A percentile compares a stretch with the other conserved stretches of the same genome.
phyloP scores from a whole-genome alignment of 2,888 invertebrate genomes.

The Volucella inanis region DNA sequence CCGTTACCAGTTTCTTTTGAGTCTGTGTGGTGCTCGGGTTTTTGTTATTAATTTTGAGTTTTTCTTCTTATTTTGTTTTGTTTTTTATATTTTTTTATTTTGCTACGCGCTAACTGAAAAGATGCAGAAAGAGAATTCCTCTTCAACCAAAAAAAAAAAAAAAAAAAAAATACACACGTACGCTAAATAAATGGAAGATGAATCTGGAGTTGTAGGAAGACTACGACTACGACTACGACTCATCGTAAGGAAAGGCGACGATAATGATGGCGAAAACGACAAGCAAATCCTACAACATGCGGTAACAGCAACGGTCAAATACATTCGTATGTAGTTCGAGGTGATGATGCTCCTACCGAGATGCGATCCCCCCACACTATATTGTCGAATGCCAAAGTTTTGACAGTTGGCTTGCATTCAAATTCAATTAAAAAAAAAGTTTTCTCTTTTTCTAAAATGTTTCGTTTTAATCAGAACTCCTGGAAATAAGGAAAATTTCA shows the following conservation, averaged over 20 bases:
- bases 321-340: slow-evolving; percentile 42
- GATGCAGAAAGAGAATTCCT: slow-evolving; percentile 68
- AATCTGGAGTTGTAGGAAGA: background rate
- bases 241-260: slow-evolving; percentile 48
- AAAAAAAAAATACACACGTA: background rate
- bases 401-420: slow-evolving; percentile 71
- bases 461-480: no score
- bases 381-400: slow-evolving; percentile 53
- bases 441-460: no score
- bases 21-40: slow-evolving; percentile 47
- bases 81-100: slow-evolving; percentile 34
- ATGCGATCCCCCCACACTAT: slow-evolving; percentile 24
- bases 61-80: slow-evolving; percentile 40
- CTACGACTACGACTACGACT: background rate
- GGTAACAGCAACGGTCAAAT: slow-evolving; percentile 1
- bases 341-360: slow-evolving; percentile 55
- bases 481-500: slow-evolving; percentile 22
- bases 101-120: slow-evolving; percentile 58
- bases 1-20: slow-evolving; percentile 38
- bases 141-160: slow-evolving; percentile 22
- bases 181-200: background rate
- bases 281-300: slow-evolving; percentile 50
- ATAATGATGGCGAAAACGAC: slow-evolving; percentile 69
- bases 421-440: slow-evolving; percentile 54
- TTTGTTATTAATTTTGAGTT: slow-evolving; percentile 64